A percentile compares a stretch with the other conserved stretches of the same genome.
phyloP scores from a whole-genome alignment of 2,113 vertebrate genomes.

The Candoia aspera region DNA sequence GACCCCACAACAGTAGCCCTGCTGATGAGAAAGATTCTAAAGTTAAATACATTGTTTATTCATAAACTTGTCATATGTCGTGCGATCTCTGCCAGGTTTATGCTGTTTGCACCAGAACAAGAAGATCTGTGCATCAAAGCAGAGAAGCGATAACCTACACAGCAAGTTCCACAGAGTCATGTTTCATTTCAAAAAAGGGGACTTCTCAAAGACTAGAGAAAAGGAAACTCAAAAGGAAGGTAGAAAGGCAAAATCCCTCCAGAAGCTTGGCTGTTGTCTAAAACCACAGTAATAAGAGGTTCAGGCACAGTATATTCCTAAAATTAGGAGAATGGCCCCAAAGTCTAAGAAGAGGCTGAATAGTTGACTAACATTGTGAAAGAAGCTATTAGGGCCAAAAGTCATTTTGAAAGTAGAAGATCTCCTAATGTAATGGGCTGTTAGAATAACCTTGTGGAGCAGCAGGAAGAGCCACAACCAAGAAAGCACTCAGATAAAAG shows the following conservation, averaged over 20 bases:
- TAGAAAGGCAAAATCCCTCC: not conserved
- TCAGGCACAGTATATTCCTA: not conserved
- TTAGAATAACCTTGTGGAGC: not conserved
- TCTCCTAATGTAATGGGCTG: not conserved
- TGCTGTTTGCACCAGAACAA: not conserved
- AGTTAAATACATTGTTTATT: not conserved
- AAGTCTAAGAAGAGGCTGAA: not conserved
- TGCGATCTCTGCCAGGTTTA: not conserved
- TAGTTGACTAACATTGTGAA: not conserved
- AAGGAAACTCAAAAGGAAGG: not conserved
- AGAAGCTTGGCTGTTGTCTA: not conserved
- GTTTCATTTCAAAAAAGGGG: not conserved
- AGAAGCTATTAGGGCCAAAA: not conserved
- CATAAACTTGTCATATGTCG: not conserved
- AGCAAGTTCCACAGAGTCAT: not conserved
- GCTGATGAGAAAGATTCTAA: not conserved
- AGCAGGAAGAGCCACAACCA: not conserved
- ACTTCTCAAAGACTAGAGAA: not conserved
- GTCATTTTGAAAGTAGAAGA: not conserved
- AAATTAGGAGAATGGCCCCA: not conserved
- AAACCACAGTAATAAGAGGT: not conserved
- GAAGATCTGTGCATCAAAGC: not conserved
- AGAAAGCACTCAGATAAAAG: not conserved
- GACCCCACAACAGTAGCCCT: not conserved
- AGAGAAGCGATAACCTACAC: not conserved